A percentile compares a stretch with the other conserved stretches of the same genome.
phyloP scores from a whole-genome alignment of 2,888 invertebrate genomes.

The Phyllotreta striolata region DNA sequence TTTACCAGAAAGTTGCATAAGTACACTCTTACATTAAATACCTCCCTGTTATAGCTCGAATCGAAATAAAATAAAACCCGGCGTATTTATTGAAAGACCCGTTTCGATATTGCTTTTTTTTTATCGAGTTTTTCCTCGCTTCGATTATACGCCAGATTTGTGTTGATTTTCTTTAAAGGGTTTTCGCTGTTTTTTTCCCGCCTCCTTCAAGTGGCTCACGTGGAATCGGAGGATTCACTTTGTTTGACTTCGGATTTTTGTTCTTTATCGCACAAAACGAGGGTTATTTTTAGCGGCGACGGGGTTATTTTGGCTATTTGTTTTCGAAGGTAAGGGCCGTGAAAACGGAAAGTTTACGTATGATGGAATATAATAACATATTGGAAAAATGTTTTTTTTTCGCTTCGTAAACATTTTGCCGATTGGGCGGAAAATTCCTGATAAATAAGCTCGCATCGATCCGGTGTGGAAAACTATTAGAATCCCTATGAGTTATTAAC shows the following conservation, averaged over 20 bases:
- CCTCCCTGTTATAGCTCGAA: constrained; percentile 4
- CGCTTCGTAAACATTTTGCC: no score
- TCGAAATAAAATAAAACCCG: constrained; percentile 24
- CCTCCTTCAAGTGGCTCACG: constrained; percentile 3
- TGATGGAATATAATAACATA: no score
- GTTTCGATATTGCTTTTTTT: constrained; percentile 25
- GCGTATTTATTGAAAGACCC: constrained; percentile 24
- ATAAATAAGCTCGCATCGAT: not conserved
- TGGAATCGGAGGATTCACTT: constrained; percentile 12
- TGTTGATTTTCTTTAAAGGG: constrained; percentile 21
- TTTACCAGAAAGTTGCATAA: no score
- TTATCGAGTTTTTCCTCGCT: constrained; percentile 27
- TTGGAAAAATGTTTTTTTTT: no score
- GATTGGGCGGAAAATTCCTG: no score
- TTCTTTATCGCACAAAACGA: constrained; percentile 11
- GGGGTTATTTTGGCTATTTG: not conserved
- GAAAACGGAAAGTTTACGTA: constrained; percentile 1
- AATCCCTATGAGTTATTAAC: no score
- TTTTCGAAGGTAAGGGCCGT: not conserved
- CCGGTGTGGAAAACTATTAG: constrained; percentile 3
- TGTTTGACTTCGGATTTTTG: constrained; percentile 10
- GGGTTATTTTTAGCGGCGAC: constrained; percentile 9
- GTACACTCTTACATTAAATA: not conserved
- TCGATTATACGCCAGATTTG: constrained; percentile 23
- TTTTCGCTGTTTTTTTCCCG: constrained; percentile 10